Evolutionary conservation across 2,113 vertebrate genomes (phyloP).

Genomic region (Nyctereutes procyonoides): DNA sequence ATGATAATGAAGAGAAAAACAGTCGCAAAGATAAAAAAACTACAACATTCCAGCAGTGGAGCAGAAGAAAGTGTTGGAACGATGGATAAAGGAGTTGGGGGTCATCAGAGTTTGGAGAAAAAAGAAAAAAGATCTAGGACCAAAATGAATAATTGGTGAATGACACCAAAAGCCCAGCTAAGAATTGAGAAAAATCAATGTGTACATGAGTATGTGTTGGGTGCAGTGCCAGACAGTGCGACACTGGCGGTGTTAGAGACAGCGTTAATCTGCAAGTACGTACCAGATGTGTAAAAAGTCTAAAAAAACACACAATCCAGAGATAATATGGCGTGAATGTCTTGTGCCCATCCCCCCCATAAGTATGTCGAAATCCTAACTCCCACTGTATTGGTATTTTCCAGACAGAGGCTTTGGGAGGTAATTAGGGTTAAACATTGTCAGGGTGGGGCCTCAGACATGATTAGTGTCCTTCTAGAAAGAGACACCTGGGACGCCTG

Average conservation of each 20-base stretch:
- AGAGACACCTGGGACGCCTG: not conserved
- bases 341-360: not conserved
- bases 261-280: not conserved
- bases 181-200: not conserved
- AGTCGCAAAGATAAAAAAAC: not conserved
- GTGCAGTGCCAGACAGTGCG: not conserved
- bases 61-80: not conserved
- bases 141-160: not conserved
- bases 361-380: not conserved
- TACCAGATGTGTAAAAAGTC: not conserved
- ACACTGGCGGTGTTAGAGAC: not conserved
- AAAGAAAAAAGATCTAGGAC: not conserved
- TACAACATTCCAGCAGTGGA: not conserved
- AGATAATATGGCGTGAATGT: not conserved
- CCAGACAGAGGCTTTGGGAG: not conserved
- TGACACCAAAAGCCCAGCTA: not conserved
- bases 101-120: not conserved
- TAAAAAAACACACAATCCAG: not conserved
- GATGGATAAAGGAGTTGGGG: not conserved
- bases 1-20: not conserved
- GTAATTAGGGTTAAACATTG: not conserved
- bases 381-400: not conserved
- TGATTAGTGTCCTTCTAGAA: not conserved
- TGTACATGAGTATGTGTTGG: not conserved
- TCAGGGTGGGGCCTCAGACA: not conserved